Conservation (phyloP, 2,797 vertebrate genomes). For the Tokudaia muenninki region DNA sequence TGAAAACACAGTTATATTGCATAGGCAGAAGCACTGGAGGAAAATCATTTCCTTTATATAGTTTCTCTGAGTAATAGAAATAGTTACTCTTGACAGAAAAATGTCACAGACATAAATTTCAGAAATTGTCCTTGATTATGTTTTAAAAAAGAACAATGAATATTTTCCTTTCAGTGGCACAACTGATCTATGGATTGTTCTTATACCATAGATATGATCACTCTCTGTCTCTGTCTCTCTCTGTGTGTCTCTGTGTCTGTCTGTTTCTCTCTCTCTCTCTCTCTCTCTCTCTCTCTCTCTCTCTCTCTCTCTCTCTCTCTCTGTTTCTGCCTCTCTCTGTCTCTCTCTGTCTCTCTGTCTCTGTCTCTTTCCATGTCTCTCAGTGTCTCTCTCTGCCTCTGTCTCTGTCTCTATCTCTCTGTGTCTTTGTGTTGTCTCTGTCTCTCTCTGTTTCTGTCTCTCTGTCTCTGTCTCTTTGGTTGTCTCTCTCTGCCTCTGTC, state of each 20-base stretch:
- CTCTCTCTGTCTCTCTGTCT: too few species aligned
- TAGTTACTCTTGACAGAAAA: conserved; percentile 6
- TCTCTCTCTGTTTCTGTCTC: too few species aligned
- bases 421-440: too few species aligned
- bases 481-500: too few species aligned
- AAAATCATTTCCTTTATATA: not conserved
- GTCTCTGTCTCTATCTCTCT: too few species aligned
- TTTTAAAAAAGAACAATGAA: not conserved
- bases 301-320: too few species aligned
- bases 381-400: not conserved
- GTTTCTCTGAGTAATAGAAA: not conserved
- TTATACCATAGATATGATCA: not conserved
- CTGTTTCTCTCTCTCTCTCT: too few species aligned
- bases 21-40: not conserved
- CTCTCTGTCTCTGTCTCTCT: not conserved
- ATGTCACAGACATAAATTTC: not conserved
- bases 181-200: not conserved
- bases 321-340: too few species aligned
- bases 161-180: not conserved
- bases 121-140: not conserved
- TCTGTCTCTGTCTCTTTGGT: too few species aligned
- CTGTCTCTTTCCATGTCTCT: too few species aligned
- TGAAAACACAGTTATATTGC: not conserved
- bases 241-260: too few species aligned
- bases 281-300: too few species aligned